Evolutionary conservation across 2,797 vertebrate species (phyloP).

Genomic region (Squalus acanthias): DNA sequence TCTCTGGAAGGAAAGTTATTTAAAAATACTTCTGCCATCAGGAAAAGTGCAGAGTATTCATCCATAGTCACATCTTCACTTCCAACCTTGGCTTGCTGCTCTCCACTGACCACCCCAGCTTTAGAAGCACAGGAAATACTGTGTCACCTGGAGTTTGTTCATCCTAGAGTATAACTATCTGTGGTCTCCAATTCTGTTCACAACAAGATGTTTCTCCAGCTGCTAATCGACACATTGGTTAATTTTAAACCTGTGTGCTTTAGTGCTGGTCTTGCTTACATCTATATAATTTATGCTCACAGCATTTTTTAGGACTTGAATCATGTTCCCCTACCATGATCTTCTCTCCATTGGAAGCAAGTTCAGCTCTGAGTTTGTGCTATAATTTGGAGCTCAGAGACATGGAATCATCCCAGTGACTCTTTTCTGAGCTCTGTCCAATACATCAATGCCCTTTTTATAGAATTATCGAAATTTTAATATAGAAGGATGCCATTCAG

Average conservation of each 20-base stretch:
- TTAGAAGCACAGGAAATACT: background rate
- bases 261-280: background rate
- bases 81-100: background rate
- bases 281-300: background rate
- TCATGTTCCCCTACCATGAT: background rate
- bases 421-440: background rate
- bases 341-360: background rate
- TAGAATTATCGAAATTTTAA: background rate
- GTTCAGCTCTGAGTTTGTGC: background rate
- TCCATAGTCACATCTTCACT: background rate
- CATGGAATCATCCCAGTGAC: background rate
- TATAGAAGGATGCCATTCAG: background rate
- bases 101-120: background rate
- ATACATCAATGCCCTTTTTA: background rate
- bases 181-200: background rate
- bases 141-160: background rate
- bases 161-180: background rate
- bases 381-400: background rate
- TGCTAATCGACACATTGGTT: background rate
- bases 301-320: background rate
- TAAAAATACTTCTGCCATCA: background rate
- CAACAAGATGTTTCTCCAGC: background rate
- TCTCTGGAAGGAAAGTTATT: background rate
- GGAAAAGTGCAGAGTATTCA: background rate
- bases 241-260: background rate